Evolutionary conservation across 2,888 invertebrate genomes (phyloP).

Genomic region (Cheilosia vernalis): DNA sequence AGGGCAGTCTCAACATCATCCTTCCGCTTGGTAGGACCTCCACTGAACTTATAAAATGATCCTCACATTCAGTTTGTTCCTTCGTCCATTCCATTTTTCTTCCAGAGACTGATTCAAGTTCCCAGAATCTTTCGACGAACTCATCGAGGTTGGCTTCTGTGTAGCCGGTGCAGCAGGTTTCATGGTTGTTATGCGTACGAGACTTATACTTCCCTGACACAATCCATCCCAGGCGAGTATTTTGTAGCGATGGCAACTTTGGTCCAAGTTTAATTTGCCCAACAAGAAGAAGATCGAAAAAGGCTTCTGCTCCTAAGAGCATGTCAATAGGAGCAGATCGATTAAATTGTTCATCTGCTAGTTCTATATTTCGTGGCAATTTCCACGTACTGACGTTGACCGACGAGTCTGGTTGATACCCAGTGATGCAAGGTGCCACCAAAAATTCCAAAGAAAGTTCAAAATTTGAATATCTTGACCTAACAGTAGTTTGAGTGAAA

Average conservation of each 20-base stretch:
- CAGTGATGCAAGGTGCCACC: too few species aligned
- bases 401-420: too few species aligned
- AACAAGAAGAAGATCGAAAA: background rate
- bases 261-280: background rate
- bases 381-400: too few species aligned
- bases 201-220: conserved; percentile 2
- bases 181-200: background rate
- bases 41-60: conserved; percentile 4
- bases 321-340: background rate
- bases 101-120: conserved; percentile 1
- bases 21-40: conserved; percentile 10
- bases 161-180: background rate
- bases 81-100: background rate
- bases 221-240: conserved; percentile 4
- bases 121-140: conserved; percentile 7
- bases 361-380: too few species aligned
- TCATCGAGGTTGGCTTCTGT: background rate
- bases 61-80: conserved; percentile 41
- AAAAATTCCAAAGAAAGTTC: too few species aligned
- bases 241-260: conserved; percentile 8
- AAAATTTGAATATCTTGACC: too few species aligned
- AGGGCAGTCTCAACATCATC: background rate
- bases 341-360: too few species aligned
- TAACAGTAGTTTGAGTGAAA: too few species aligned
- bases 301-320: background rate